Percentiles rank a stretch among this genome's conserved stretches.
phyloP scores from a whole-genome alignment of 1,140 invertebrate genomes.

The Drosophila nikananu region DNA sequence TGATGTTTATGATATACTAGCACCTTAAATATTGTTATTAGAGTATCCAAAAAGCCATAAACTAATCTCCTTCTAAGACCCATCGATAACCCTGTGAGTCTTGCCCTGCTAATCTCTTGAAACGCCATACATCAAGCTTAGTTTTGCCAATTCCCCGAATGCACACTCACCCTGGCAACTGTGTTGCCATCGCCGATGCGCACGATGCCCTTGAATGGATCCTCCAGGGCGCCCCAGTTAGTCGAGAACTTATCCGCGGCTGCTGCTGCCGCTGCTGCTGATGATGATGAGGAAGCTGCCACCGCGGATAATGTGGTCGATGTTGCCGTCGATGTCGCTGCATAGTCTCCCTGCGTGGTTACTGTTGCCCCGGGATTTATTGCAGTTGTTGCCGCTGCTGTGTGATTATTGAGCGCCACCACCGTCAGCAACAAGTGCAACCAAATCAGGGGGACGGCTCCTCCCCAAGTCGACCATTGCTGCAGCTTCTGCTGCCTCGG shows the following conservation, averaged over 20 bases:
- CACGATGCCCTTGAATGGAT: slow-evolving; percentile 69
- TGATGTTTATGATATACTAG: neutral
- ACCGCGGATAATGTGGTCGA: slow-evolving; percentile 37
- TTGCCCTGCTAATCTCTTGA: slow-evolving; percentile 1
- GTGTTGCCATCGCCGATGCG: slow-evolving; percentile 80
- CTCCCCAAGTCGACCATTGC: slow-evolving; percentile 30
- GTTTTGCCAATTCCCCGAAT: slow-evolving; percentile 1
- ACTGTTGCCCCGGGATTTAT: slow-evolving; percentile 86
- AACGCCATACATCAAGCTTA: slow-evolving; percentile 5
- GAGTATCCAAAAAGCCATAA: neutral
- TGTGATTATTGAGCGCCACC: slow-evolving; percentile 47
- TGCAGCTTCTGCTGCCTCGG: slow-evolving; percentile 44
- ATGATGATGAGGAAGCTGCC: slow-evolving; percentile 30
- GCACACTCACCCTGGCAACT: slow-evolving; percentile 64
- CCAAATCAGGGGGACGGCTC: slow-evolving; percentile 29
- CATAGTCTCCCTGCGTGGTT: slow-evolving; percentile 28
- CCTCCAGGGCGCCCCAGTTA: slow-evolving; percentile 41
- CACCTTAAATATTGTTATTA: neutral
- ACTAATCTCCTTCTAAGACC: neutral
- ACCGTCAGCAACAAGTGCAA: slow-evolving; percentile 56
- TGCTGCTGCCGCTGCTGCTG: neutral
- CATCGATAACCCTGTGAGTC: neutral
- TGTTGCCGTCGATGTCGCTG: slow-evolving; percentile 43
- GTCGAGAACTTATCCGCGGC: slow-evolving; percentile 28
- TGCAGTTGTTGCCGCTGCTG: slow-evolving; percentile 87